Evolutionary conservation across 2,797 vertebrate species (phyloP).

Genomic region (Pogonophryne albipinna): DNA sequence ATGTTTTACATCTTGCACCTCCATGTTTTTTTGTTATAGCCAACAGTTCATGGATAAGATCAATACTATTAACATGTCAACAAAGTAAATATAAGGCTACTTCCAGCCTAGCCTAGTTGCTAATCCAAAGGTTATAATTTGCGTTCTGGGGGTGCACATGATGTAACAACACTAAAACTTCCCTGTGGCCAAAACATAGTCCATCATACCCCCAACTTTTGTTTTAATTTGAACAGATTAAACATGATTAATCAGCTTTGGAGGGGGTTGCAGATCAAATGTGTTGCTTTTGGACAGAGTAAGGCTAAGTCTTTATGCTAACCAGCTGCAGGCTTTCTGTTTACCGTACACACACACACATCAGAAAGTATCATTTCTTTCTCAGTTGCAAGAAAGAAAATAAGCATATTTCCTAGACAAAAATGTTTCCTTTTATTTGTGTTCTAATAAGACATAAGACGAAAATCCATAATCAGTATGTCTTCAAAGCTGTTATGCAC

Average conservation of each 20-base stretch:
- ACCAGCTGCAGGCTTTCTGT: background rate
- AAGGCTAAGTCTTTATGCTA: background rate
- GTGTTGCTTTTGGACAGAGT: background rate
- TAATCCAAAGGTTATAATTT: background rate
- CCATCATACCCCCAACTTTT: background rate
- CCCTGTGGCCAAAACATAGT: background rate
- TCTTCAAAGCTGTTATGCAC: background rate
- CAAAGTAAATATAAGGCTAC: background rate
- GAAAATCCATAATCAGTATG: background rate
- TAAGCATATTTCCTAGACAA: background rate
- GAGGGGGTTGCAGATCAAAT: background rate
- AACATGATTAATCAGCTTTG: background rate
- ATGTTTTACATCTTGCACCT: background rate
- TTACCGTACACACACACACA: too few relatives aligned
- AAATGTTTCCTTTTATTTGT: background rate
- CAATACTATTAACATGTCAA: background rate
- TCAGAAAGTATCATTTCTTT: background rate
- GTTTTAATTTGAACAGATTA: too few relatives aligned
- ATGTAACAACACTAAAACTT: slow-evolving; percentile 5
- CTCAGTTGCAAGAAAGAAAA: background rate
- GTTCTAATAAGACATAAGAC: background rate
- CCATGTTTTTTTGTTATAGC: background rate
- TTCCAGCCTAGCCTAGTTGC: background rate
- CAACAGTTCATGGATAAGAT: background rate
- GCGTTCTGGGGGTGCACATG: background rate